Base-by-base conservation (phyloP, 2,797 vertebrate genomes). In the Ptychadena robeensis region DNA sequence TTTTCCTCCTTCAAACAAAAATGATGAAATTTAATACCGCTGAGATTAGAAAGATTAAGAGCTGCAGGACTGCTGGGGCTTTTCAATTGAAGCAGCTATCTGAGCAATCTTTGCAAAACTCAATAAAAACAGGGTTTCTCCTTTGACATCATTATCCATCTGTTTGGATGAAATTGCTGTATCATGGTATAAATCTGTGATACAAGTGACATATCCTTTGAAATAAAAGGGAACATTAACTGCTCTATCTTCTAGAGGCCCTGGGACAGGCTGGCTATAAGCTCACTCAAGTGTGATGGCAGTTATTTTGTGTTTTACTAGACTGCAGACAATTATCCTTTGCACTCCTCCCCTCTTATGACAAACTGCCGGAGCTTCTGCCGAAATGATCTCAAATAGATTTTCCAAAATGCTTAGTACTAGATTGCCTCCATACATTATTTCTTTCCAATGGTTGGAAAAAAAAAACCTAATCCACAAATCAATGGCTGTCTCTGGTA, bases 141-240 rank as follows among this genome's bases (percentile, higher is more conserved):
- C 93, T 94, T 96, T 98, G 97, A 99, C 97, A 99, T 97, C 96
- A 99, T 99, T 99, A 99, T 99, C 98, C 98, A 98, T 99, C 98
- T 99, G 97, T 98, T 99, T 98, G 97, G 96, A 96, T 95, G 97
- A 98, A 99, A 98, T 98, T 98, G 97, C 97, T 98, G 97, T 96
- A 99, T 99, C 97, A 99, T 98, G 96, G 96, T 97, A 99, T 99
- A 99, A 99, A 99, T 98, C 97, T 98, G 95, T 92, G 96, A 96
- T 96, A 98, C 97, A 98, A 99, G 98, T 98, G 98, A 98, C 98
- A 99, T 98, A 98, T 98, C 97, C 97, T 98, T 96, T 97, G 97
- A 99, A 99, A 99, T 99, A 99, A 99, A 99, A 99, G 96, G 97
- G 97, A 98, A 99, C 98, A 98, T 99, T 99, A 99, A 99, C 97